Conservation (phyloP, 2,113 vertebrate species). For the Micromys minutus region DNA sequence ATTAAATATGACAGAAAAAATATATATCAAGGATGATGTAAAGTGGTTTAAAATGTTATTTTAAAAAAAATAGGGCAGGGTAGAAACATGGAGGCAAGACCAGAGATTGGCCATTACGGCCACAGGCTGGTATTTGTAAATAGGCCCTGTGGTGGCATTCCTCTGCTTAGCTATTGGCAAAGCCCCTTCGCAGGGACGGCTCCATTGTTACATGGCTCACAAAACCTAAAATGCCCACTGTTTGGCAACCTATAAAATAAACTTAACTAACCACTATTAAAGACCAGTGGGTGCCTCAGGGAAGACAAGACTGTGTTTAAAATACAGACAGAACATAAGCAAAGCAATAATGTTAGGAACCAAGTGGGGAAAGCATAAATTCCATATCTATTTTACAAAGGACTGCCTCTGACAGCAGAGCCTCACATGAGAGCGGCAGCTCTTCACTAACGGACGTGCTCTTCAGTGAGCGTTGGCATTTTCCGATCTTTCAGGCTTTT, state of each 20-base stretch:
- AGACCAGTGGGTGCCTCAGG: not conserved
- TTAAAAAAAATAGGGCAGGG: not conserved
- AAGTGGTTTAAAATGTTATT: not conserved
- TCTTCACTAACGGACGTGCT: slow-evolving; percentile 49
- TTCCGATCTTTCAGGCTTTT: slow-evolving; percentile 69
- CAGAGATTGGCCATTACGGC: not conserved
- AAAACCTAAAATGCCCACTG: not conserved
- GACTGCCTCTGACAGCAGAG: not conserved
- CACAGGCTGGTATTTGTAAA: slow-evolving; percentile 35
- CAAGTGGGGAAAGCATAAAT: not conserved
- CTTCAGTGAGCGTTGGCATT: slow-evolving; percentile 58
- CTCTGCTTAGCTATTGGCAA: not conserved
- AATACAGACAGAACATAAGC: not conserved
- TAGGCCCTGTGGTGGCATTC: not conserved
- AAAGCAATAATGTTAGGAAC: not conserved
- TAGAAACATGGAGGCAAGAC: not conserved
- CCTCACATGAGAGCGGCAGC: not conserved
- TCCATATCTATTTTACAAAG: not conserved
- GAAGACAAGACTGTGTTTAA: slow-evolving; percentile 27
- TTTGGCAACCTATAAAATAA: slow-evolving; percentile 2
- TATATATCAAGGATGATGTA: not conserved
- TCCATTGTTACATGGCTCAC: not conserved
- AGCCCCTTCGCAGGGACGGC: not conserved
- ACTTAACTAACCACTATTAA: not conserved
- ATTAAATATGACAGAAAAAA: slow-evolving; percentile 16